Evolutionary conservation across 2,797 vertebrate genomes (phyloP).

Genomic region (Rhinoraja longicauda): DNA sequence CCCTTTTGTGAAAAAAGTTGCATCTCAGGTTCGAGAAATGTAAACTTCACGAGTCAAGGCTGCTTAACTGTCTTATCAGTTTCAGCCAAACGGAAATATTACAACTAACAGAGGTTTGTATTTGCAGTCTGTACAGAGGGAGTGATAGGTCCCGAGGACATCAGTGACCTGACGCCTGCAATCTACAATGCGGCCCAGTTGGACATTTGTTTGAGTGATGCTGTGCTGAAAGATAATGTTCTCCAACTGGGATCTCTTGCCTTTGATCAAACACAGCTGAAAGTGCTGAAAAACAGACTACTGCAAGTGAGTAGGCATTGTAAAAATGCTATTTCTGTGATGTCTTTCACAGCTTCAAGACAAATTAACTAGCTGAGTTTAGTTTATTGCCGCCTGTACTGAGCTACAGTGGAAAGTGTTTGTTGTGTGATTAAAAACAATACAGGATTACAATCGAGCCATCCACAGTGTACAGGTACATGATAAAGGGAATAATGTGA

Average conservation of each 20-base stretch:
- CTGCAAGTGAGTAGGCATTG: background rate
- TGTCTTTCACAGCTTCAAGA: background rate
- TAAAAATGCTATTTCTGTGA: background rate
- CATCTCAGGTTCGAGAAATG: too few species aligned
- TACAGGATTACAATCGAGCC: too few species aligned
- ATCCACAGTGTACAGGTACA: too few species aligned
- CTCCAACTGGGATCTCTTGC: slow-evolving; percentile 6
- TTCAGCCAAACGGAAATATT: background rate
- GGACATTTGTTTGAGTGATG: background rate
- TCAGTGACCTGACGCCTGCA: slow-evolving; percentile 18
- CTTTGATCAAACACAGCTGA: background rate
- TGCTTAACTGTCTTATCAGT: background rate
- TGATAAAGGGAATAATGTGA: too few species aligned
- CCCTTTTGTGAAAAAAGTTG: too few species aligned
- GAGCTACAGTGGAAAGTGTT: too few species aligned
- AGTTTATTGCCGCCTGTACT: too few species aligned
- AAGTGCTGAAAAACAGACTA: slow-evolving; percentile 18
- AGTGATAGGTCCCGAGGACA: background rate
- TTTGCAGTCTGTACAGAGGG: background rate
- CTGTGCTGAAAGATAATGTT: slow-evolving; percentile 12
- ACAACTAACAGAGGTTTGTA: background rate
- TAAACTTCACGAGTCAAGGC: too few species aligned
- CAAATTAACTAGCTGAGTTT: too few species aligned
- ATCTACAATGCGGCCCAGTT: background rate
- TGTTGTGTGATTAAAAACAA: too few species aligned